Base-by-base conservation (phyloP, 2,113 vertebrate species). In the Trachemys scripta region DNA sequence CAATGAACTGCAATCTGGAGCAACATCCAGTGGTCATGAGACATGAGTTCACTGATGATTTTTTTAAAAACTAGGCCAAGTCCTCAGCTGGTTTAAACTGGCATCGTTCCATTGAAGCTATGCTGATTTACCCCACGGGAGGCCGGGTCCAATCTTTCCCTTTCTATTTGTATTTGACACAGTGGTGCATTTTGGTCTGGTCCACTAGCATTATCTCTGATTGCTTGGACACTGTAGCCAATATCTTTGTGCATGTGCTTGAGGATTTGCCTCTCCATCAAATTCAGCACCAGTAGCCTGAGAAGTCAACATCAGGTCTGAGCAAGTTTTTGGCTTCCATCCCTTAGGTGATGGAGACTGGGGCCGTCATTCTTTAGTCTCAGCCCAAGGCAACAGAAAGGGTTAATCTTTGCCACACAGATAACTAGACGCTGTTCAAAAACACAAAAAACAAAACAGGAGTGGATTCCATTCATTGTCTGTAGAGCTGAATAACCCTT, bases 151-250 rank as follows among this genome's bases (percentile, higher is more conserved):
- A 72, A 72, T n/a, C 19, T 49, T 95, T 95, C 51, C 54, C 84
- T 84, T 86, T 95, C 49, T 59, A 84, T 82, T 86, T 95, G 49
- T 72, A 84, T 92, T 90, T 81, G 69, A 91, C 94, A 90, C 91
- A 93, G 35, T 45, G 25, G 24, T 90, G 89, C 27, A 53, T 72
- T 94, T 95, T 69, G 27, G 47, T 90, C 50, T 83, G 87, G 42
- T 54, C 51, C 51, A 93, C 80, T 89, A 19, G 25, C n/a, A 62
- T 75, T 80, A 38, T 56, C 79, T 56, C 69, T 69, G 20, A 84
- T 90, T n/a, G 76, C 29, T 81, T 90, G 42, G 16, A 79, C 85
- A 69, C 65, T 75, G 62, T 72, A 72, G 56, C 76, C 80, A 53
- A 49, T 78, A 3, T 2, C 38, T 45, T 35, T 49, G 50, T 4